Conservation (phyloP, 2,113 vertebrate species). For the Ceyx margarethae region DNA sequence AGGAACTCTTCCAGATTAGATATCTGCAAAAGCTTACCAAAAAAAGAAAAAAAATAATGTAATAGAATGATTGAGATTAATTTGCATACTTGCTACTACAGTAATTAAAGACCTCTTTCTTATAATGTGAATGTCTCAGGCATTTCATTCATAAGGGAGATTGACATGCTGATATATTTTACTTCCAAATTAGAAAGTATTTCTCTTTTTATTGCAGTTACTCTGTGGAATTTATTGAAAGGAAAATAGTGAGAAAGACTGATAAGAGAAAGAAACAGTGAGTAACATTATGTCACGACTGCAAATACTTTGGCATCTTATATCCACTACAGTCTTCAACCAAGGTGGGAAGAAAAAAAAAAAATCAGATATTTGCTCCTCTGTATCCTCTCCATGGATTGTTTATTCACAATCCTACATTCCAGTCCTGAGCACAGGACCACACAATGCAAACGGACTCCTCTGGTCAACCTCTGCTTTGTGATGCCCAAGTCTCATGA, state of each 20-base stretch:
- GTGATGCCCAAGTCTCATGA: background rate
- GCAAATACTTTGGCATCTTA: background rate
- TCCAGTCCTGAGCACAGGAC: background rate
- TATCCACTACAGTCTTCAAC: background rate
- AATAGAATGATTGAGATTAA: slow-evolving; percentile 33
- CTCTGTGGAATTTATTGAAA: background rate
- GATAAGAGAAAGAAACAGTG: background rate
- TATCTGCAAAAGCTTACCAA: background rate
- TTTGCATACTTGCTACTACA: slow-evolving; percentile 19
- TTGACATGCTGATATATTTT: slow-evolving; percentile 23
- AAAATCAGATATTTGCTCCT: background rate
- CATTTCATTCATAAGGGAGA: slow-evolving; percentile 29
- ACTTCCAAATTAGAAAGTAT: background rate
- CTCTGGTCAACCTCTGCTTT: background rate
- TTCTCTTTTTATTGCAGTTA: background rate
- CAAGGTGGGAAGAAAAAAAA: background rate
- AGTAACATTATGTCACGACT: background rate
- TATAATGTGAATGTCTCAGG: background rate
- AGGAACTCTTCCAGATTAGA: background rate
- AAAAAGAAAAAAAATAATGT: background rate
- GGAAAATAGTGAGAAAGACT: background rate
- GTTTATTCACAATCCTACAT: background rate
- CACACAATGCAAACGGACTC: background rate
- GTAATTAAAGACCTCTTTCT: slow-evolving; percentile 30
- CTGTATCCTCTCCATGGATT: background rate